Conservation (phyloP, 53 echinoderm and acorn worm genomes). For the Paelopatides confundens region DNA sequence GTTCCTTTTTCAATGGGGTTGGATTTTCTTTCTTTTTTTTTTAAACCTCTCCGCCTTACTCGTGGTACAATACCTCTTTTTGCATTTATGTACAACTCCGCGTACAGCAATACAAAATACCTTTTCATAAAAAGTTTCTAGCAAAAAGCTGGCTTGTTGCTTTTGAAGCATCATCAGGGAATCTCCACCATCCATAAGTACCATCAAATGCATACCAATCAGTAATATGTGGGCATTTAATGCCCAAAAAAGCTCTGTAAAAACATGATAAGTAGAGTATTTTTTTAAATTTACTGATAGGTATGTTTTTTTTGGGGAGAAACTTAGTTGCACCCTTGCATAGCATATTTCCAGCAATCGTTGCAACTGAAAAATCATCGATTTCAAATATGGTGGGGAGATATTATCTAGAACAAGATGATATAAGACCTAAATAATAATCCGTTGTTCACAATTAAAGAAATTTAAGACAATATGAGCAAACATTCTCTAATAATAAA, state of each 20-base stretch:
- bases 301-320: neutral
- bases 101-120: slow-evolving; percentile 54
- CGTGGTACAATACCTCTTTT: slow-evolving; percentile 39
- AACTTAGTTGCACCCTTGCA: slow-evolving; percentile 50
- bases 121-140: slow-evolving; percentile 49
- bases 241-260: slow-evolving; percentile 50
- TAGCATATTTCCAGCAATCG: slow-evolving; percentile 47
- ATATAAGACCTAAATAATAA: neutral
- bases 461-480: slow-evolving; percentile 27
- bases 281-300: slow-evolving; percentile 19
- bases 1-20: slow-evolving; percentile 38
- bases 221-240: slow-evolving; percentile 51
- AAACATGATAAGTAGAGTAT: slow-evolving; percentile 34
- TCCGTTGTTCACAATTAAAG: slow-evolving; percentile 14
- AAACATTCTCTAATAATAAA: slow-evolving; percentile 51
- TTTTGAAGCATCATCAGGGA: slow-evolving; percentile 51
- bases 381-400: neutral
- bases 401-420: neutral
- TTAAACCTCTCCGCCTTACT: slow-evolving; percentile 13
- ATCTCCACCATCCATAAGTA: slow-evolving; percentile 42
- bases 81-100: slow-evolving; percentile 51
- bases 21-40: slow-evolving; percentile 35
- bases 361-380: slow-evolving; percentile 31
- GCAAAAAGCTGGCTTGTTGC: slow-evolving; percentile 42
- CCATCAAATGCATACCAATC: slow-evolving; percentile 52